Evolutionary conservation across 2,113 vertebrate genomes (phyloP).

Genomic region (Dasyprocta punctata): DNA sequence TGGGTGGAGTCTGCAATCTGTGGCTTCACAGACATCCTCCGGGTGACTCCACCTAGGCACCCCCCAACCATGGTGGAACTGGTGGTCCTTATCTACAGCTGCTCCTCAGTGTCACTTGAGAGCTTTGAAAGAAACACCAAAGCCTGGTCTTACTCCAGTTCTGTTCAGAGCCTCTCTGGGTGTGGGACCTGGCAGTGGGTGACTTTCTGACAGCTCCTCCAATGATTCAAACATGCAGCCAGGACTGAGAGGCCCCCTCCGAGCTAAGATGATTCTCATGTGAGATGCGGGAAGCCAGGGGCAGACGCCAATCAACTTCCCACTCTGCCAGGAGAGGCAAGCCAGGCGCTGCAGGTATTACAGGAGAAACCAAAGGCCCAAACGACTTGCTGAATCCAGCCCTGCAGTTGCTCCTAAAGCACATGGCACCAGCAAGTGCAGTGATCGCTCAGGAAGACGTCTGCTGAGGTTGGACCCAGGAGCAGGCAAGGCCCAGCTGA

Average conservation of each 20-base stretch:
- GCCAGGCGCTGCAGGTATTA: background rate
- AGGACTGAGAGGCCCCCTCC: background rate
- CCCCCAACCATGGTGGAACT: fast-evolving
- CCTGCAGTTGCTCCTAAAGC: background rate
- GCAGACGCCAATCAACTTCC: no score
- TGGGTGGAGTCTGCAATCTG: background rate
- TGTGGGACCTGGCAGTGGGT: no score
- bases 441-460: background rate
- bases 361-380: background rate
- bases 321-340: background rate
- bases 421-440: fast-evolving
- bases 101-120: background rate
- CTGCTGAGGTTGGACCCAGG: background rate
- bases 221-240: background rate
- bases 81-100: fast-evolving
- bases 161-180: background rate
- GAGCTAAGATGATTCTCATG: background rate
- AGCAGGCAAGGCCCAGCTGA: no score
- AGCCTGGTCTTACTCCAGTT: no score
- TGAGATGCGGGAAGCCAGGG: background rate
- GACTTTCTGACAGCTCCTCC: background rate
- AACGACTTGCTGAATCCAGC: background rate
- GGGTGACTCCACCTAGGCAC: fast-evolving
- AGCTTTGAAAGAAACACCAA: background rate
- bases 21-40: background rate